Evolutionary conservation across 2,113 vertebrate species (phyloP), one percentile per base, ranked within the genome.

Genomic region (Rhegmatorhina hoffmannsi): DNA sequence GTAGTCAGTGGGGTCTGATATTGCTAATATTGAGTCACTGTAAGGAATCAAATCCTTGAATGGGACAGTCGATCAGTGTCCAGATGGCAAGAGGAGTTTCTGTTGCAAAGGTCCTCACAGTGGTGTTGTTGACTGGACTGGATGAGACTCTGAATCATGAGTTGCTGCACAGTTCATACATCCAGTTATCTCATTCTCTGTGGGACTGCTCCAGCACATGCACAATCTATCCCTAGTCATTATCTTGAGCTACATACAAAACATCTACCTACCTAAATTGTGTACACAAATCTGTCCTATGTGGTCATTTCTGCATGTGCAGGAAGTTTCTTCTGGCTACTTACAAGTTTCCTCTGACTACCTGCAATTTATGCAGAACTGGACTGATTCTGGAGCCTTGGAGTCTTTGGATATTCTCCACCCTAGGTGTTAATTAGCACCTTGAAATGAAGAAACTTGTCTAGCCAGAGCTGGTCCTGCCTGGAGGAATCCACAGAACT

Each of bases 201-300:
- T 53, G 25, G n/a, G 36, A 60, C 40, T 0, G 0, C 40, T 44
- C 19, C 68, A 76, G 63, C 2, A 2, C 31, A 7, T 0, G 0
- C 5, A 3, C 9, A n/a, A 77, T 73, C 63, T 64, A 70, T 21
- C 18, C 9, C 43, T 58, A 9, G 46, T 11, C 38, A 25, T 74
- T 69, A 62, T 19, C 64, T 18, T 50, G 38, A 78, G 46, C 64
- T 78, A 36, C 43, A 15, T 3, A 12, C 25, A 59, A 36, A 89
- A 31, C 18, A 46, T 43, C 31, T 23, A 38, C 3, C 21, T 67
- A 31, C 43, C 26, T 70, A 13, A 59, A 31, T 2, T 56, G 4
- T 46, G 10, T 36, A 49, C 21, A 13, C 36, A 58, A 70, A 17
- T 17, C 25, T 52, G 19, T 26, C 28, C n/a, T 56, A 40, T 5